Evolutionary conservation across 1,140 invertebrate species (phyloP).

Genomic region (Wiebesia pumilae): DNA sequence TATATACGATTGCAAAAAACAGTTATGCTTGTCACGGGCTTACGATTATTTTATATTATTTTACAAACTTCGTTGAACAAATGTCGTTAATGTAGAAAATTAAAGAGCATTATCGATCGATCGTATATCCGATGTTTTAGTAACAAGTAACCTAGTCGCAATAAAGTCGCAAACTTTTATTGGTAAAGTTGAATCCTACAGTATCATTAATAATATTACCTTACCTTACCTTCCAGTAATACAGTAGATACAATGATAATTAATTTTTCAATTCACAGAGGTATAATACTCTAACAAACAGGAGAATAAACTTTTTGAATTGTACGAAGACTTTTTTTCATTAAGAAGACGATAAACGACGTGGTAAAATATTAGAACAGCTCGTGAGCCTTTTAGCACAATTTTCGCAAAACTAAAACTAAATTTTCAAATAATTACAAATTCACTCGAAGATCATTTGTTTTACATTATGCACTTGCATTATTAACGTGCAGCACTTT

Average conservation of each 20-base stretch:
- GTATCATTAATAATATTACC: not conserved
- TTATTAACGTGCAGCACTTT: no score
- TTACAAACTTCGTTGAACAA: not conserved
- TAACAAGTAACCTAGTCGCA: not conserved
- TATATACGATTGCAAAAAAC: not conserved
- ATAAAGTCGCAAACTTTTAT: slow-evolving; percentile 1
- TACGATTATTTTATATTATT: not conserved
- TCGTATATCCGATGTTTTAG: not conserved
- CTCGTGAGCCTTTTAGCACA: no score
- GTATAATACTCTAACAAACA: not conserved
- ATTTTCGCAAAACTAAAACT: no score
- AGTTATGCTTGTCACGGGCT: not conserved
- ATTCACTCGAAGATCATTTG: no score
- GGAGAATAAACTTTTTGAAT: not conserved
- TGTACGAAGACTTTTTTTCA: no score
- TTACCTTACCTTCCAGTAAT: not conserved
- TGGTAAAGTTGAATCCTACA: slow-evolving; percentile 18
- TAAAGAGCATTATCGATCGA: slow-evolving; percentile 2
- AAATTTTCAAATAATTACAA: no score
- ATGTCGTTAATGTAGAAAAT: slow-evolving; percentile 37
- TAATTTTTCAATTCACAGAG: not conserved
- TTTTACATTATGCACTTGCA: no score
- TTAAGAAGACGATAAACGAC: no score
- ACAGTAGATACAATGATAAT: slow-evolving; percentile 18
- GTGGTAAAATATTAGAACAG: no score